Evolutionary conservation across 2,797 vertebrate species (phyloP).

Genomic region (Enteromius treurensis): DNA sequence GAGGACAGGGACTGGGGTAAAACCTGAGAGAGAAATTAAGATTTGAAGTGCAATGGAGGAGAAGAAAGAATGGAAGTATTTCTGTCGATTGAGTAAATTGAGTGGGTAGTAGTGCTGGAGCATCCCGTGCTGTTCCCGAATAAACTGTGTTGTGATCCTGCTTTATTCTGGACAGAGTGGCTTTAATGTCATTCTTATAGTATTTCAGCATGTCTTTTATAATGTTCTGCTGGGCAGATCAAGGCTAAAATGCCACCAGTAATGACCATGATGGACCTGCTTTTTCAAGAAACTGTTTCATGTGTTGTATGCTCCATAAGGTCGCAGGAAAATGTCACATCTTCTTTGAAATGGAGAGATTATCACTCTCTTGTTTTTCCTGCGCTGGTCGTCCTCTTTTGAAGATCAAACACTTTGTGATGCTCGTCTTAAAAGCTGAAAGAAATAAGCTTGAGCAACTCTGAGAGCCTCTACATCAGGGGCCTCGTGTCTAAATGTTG

Average conservation of each 20-base stretch:
- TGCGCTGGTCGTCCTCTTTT: conserved; percentile 27
- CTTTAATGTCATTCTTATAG: not conserved
- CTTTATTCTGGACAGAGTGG: not conserved
- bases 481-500: not conserved
- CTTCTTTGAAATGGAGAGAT: conserved; percentile 31
- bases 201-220: conserved; percentile 7
- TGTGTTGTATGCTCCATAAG: conserved; percentile 58
- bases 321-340: conserved; percentile 38
- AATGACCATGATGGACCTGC: conserved; percentile 57
- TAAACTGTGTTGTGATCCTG: not conserved
- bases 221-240: conserved; percentile 25
- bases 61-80: not conserved
- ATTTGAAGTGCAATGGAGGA: not conserved
- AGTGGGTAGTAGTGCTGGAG: not conserved
- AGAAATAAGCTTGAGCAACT: conserved; percentile 19
- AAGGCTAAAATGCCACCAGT: conserved; percentile 52
- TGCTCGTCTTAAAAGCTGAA: conserved; percentile 35
- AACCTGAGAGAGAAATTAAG: conserved; percentile 28
- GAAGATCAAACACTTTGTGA: conserved; percentile 36
- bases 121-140: not conserved
- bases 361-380: conserved; percentile 32
- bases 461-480: not conserved
- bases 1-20: conserved; percentile 40
- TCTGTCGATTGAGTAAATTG: not conserved
- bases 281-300: conserved; percentile 62